Evolutionary conservation across 1,140 invertebrate genomes (phyloP), one percentile per base, ranked within the genome.

Genomic region (Belonocnema kinseyi): DNA sequence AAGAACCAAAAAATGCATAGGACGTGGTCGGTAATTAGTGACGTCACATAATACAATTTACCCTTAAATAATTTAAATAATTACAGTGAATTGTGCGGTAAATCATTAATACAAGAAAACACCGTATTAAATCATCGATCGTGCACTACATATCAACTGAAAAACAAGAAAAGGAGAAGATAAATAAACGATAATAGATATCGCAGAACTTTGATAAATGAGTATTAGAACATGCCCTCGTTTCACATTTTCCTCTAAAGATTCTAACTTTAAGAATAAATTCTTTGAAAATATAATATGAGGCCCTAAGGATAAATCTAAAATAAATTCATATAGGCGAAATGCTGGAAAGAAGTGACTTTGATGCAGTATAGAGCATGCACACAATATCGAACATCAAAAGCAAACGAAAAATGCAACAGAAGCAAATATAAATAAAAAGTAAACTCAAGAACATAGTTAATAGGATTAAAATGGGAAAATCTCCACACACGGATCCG

Each of bases 331-430:
- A 14, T 16, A 16, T 3, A 66, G 21, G 33, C 40, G 13, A 58
- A 21, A 11, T 13, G 10, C 26, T 13, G 16, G 16, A 11, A 53
- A 13, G 56, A 75, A 56, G 66, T 46, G 72, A 61, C 17, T 33
- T 52, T 54, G 40, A n/a, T 40, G 3, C 6, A 46, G 13, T 66
- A 26, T 3, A 75, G 40, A 75, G 75, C 85, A 87, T 87, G 84
- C 87, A 86, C 54, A 87, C 85, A 86, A 88, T 81, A 85, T 83
- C 80, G 70, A 88, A 88, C 87, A 87, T 82, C 72, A 74, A 83
- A 85, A 82, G 84, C 85, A 71, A 78, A 77, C 74, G 51, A 56
- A 82, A 75, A 61, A 78, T 76, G 66, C 77, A 77, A 75, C 74
- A 79, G 75, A 77, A 70, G 76, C 78, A 70, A 53, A 77, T 79